phyloP scores from a whole-genome alignment of 2,888 invertebrate genomes.

The Gerris lacustris region DNA sequence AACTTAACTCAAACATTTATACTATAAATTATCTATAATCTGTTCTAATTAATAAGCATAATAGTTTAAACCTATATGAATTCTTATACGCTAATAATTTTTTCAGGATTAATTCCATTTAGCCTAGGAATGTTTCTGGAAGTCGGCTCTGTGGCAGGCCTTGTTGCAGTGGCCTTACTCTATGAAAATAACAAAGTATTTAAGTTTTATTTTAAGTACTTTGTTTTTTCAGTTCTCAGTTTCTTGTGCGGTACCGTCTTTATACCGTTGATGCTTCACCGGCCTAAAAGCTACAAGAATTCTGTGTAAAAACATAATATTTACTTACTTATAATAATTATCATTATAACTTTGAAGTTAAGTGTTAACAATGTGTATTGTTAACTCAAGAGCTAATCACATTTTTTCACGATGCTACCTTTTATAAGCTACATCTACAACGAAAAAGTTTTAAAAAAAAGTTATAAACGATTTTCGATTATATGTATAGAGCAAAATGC shows the following conservation, averaged over 20 bases:
- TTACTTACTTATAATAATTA: neutral
- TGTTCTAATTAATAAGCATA: too few relatives aligned
- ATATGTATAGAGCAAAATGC: too few relatives aligned
- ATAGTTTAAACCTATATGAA: too few relatives aligned
- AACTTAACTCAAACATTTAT: too few relatives aligned
- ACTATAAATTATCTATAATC: too few relatives aligned
- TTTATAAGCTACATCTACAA: too few relatives aligned
- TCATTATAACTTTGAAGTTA: neutral
- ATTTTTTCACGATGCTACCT: too few relatives aligned
- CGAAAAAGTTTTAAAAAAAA: too few relatives aligned
- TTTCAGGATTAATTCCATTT: too few relatives aligned
- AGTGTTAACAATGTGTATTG: neutral
- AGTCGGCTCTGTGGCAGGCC: neutral
- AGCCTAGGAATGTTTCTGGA: neutral
- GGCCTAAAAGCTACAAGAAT: neutral
- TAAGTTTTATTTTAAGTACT: slow-evolving; percentile 1
- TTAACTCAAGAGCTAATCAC: neutral
- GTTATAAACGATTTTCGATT: too few relatives aligned
- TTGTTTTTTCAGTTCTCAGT: neutral
- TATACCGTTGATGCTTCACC: neutral
- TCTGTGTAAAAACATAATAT: neutral
- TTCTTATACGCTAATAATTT: too few relatives aligned
- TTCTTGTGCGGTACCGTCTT: neutral
- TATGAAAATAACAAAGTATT: neutral
- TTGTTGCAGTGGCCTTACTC: neutral